Conservation (phyloP, 2,797 vertebrate species). For the Pteropus rufus region DNA sequence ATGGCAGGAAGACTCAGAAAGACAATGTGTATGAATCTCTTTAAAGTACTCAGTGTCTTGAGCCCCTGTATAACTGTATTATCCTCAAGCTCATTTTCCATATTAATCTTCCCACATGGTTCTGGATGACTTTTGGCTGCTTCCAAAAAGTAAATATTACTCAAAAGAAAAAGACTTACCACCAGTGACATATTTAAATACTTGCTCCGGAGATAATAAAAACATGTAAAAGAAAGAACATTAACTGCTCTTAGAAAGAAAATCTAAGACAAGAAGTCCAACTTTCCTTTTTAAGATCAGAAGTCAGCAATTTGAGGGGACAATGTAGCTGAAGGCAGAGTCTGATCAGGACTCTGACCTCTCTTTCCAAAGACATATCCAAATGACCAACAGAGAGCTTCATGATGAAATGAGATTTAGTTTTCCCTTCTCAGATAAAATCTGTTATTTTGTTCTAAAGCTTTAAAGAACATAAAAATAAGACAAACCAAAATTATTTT, state of each 20-base stretch:
- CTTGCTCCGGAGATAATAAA: not conserved
- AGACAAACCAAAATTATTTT: not conserved
- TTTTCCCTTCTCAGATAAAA: slow-evolving; percentile 15
- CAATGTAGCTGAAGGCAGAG: slow-evolving; percentile 24
- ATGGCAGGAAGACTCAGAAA: not conserved
- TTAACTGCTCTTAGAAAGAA: slow-evolving; percentile 12
- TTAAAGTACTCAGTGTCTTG: not conserved
- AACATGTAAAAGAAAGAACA: not conserved
- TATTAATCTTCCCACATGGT: not conserved
- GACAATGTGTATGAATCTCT: not conserved
- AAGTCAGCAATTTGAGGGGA: slow-evolving; percentile 36
- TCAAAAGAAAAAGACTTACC: not conserved
- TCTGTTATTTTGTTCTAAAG: not conserved
- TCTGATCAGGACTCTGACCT: slow-evolving; percentile 13
- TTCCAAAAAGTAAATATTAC: slow-evolving; percentile 21
- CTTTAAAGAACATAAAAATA: not conserved
- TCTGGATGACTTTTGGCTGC: not conserved
- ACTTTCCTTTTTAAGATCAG: not conserved
- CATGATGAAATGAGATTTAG: not conserved
- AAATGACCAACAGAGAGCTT: not conserved
- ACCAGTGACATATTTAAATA: not conserved
- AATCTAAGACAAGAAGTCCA: not conserved
- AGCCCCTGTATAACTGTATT: not conserved
- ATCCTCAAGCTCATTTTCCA: not conserved
- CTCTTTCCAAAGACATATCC: not conserved